Evolutionary conservation across 2,888 invertebrate genomes (phyloP), one percentile per base, ranked within the genome.

Genomic region (Heliconius cydno): DNA sequence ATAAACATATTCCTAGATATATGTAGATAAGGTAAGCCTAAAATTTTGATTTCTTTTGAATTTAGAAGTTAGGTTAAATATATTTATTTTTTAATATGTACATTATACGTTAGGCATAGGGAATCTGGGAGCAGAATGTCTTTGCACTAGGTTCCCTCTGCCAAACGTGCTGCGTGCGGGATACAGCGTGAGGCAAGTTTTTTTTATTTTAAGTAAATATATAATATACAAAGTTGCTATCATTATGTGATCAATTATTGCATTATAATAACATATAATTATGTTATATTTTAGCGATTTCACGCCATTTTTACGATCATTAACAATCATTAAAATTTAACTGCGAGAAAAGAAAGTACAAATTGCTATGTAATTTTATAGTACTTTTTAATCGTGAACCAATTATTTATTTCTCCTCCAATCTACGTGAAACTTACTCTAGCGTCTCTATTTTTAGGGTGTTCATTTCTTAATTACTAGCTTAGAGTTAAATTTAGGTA

Each of bases 341-440:
- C 46, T 46, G 70, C 46, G 70, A 70, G 25, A 70, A 68, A 68
- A 46, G 46, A 70, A 70, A 70, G 70, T 70, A 46, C 9, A 25
- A 70, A 25, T 70, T 70, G 41, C 70, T 25, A 9, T 12, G 25
- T 70, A 46, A 70, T 41, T 15, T 70, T 70, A 46, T 70, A 70
- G 28, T 46, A 70, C 46, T 70, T 70, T 70, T 70, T 22, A n/a
- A 46, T 70, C 25, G 15, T 41, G 25, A 25, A 46, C 25, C 15
- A 70, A 46, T 41, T 70, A 68, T 38, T 41, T 68, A 41, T n/a
- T 68, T 68, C 41, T 68, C 68, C n/a, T 68, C 38, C 38, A 68
- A 38, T 68, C 15, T n/a, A 2, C 41, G n/a, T 60, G n/a, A 10
- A 60, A 60, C n/a, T 60, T 22, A 60, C 10, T n/a, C 3, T 10